phyloP scores from a whole-genome alignment of 2,888 invertebrate species.

The Ephialtes manifestator region DNA sequence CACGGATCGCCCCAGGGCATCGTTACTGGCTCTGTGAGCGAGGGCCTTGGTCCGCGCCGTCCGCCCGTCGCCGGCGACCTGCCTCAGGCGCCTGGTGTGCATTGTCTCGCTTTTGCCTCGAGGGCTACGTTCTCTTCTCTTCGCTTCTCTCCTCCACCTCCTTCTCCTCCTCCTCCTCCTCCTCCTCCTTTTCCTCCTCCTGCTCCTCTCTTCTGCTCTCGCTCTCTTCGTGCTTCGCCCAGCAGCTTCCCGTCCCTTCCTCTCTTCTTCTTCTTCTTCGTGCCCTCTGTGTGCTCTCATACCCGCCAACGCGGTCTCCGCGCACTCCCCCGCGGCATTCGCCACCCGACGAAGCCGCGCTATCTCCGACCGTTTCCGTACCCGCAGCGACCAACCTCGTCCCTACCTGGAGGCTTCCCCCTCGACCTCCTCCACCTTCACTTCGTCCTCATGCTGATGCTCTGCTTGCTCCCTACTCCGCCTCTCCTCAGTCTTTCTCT shows the following conservation, averaged over 20 bases:
- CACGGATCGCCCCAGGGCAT: slow-evolving; percentile 80
- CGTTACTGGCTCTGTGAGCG: slow-evolving; percentile 83
- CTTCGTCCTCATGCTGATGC: slow-evolving; percentile 48
- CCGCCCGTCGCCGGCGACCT: slow-evolving; percentile 72
- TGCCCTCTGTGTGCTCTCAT: slow-evolving; percentile 37
- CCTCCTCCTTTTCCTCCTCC: slow-evolving; percentile 18
- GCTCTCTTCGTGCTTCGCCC: not conserved
- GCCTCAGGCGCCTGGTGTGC: slow-evolving; percentile 75
- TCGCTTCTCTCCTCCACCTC: slow-evolving; percentile 29
- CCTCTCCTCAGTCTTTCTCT: too few species aligned
- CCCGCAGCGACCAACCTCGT: slow-evolving; percentile 77
- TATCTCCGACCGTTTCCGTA: slow-evolving; percentile 82
- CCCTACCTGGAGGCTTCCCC: slow-evolving; percentile 64
- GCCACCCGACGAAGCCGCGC: slow-evolving; percentile 73
- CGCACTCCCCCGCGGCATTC: slow-evolving; percentile 53
- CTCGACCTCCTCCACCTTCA: slow-evolving; percentile 60
- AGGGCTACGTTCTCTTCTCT: slow-evolving; percentile 62
- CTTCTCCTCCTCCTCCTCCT: slow-evolving; percentile 9
- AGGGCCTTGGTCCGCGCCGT: slow-evolving; percentile 72
- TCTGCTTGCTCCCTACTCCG: too few species aligned
- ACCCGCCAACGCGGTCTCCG: slow-evolving; percentile 59
- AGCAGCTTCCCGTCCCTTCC: slow-evolving; percentile 12
- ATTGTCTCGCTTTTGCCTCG: slow-evolving; percentile 74
- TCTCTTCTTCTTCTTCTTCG: slow-evolving; percentile 25
- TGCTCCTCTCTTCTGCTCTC: not conserved